These are phyloP conservation scores for Myathropa florea DNA, from an alignment of 2,888 invertebrate genomes.

Conservation along the genomic window DNA sequence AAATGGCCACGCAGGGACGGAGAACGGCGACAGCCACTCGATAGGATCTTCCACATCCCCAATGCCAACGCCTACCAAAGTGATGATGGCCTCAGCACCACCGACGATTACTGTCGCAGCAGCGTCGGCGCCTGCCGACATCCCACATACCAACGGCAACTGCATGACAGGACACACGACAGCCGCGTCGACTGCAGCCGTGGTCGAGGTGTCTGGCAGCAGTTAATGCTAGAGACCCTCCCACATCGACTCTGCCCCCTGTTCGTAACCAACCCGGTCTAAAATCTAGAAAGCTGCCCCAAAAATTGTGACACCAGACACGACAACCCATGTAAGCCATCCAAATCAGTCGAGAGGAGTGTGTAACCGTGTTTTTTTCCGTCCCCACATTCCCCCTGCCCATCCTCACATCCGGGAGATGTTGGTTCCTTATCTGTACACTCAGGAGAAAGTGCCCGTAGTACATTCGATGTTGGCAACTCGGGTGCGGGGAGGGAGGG, in stretches of 20 bases:
- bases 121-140: slow-evolving; percentile 43
- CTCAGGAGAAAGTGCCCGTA: neutral
- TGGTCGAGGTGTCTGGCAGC: slow-evolving; percentile 71
- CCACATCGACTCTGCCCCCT: neutral
- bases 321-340: slow-evolving; percentile 31
- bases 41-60: slow-evolving; percentile 41
- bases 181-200: slow-evolving; percentile 43
- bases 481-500: neutral
- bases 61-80: slow-evolving; percentile 49
- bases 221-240: slow-evolving; percentile 71
- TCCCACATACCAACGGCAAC: slow-evolving; percentile 58
- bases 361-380: neutral
- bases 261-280: slow-evolving; percentile 1
- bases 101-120: slow-evolving; percentile 58
- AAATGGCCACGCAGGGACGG: neutral
- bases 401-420: no score
- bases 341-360: neutral
- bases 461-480: neutral
- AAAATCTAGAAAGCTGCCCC: slow-evolving; percentile 42
- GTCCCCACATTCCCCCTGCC: neutral
- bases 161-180: slow-evolving; percentile 67
- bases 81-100: slow-evolving; percentile 37
- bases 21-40: slow-evolving; percentile 61
- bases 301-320: slow-evolving; percentile 39
- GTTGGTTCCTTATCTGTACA: neutral